Percentiles rank a stretch among this genome's conserved stretches.
Conservation (phyloP, 2,113 vertebrate species). For the Falcunculus frontatus region DNA sequence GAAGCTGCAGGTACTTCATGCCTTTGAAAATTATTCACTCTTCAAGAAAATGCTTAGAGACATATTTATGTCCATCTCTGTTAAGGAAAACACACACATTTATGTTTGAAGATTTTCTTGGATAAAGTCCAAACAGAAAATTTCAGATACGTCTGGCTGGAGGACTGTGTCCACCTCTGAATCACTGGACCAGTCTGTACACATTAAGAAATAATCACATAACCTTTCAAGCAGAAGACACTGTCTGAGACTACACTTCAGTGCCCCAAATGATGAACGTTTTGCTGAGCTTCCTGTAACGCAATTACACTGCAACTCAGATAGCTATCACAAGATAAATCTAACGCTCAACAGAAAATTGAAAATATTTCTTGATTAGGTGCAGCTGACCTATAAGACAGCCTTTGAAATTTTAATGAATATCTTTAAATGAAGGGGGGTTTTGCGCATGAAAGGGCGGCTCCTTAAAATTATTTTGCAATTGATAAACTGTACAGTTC, state of each 20-base stretch:
- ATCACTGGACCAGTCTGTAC: neutral
- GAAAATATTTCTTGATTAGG: neutral
- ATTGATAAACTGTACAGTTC: neutral
- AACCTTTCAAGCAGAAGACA: neutral
- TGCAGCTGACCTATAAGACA: neutral
- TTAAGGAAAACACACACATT: neutral
- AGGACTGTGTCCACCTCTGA: neutral
- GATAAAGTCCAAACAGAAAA: neutral
- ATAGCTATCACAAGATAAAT: neutral
- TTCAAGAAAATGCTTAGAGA: neutral
- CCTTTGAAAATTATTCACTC: neutral
- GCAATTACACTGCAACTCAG: neutral
- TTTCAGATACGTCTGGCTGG: neutral
- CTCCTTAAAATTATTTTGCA: neutral
- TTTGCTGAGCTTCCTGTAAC: constrained; percentile 21
- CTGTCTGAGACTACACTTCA: neutral
- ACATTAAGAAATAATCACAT: neutral
- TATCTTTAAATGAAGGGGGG: neutral
- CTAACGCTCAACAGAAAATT: neutral
- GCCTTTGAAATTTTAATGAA: constrained; percentile 7
- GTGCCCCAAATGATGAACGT: neutral
- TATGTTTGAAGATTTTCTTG: neutral
- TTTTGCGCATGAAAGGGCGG: neutral
- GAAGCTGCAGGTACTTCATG: constrained; percentile 3
- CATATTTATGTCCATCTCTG: neutral